Percentiles rank a stretch among this genome's conserved stretches.
Evolutionary conservation across 2,888 invertebrate genomes (phyloP).

Genomic region (Stenchaetothrips biformis): DNA sequence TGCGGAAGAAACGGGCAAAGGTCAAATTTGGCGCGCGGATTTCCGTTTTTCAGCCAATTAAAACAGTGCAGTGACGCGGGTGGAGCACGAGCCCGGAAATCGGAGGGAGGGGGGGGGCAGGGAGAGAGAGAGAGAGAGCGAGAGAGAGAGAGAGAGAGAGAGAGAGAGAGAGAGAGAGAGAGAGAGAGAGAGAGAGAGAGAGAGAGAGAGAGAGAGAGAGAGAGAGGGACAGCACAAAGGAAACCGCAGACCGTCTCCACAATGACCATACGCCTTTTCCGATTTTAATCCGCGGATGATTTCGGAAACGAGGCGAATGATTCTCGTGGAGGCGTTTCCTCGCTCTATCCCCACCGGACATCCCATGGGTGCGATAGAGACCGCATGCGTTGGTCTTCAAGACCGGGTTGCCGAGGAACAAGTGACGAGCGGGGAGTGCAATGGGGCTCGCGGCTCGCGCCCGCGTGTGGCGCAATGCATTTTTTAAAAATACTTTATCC

Average conservation of each 20-base stretch:
- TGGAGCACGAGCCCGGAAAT: not conserved
- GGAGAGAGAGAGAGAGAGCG: not conserved
- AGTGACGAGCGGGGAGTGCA: no score
- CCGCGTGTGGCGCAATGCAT: not conserved
- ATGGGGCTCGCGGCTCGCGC: no score
- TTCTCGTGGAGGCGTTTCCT: no score
- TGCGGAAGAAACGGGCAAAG: no score
- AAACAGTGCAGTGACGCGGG: conserved; percentile 1
- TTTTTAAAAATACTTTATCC: not conserved
- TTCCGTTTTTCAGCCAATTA: not conserved
- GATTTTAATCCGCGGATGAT: not conserved
- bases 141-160: no score
- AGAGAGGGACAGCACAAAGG: not conserved
- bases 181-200: no score
- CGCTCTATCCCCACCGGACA: not conserved
- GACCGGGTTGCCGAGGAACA: no score
- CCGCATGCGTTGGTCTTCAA: not conserved
- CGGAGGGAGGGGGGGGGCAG: no score
- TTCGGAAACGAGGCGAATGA: no score
- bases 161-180: no score
- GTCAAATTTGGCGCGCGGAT: no score
- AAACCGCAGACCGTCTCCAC: not conserved
- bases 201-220: not conserved
- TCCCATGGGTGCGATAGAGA: not conserved
- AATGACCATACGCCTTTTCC: not conserved